Percentiles rank a stretch among this genome's conserved stretches.
phyloP scores from a whole-genome alignment of 2,888 invertebrate species.

The Doris montereyensis region DNA sequence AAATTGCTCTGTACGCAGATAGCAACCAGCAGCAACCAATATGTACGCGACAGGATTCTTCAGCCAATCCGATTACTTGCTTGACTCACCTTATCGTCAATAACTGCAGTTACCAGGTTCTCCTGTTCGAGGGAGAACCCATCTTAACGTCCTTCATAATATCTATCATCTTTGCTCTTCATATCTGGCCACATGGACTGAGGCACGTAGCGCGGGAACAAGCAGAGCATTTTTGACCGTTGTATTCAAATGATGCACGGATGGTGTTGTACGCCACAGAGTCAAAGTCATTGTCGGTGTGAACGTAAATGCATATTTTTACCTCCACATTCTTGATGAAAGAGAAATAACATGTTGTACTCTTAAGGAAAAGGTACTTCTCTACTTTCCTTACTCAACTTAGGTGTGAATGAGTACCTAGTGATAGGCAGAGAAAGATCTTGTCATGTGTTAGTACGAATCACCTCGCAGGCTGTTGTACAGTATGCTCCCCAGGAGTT shows the following conservation, averaged over 20 bases:
- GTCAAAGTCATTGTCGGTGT: slow-evolving; percentile 88
- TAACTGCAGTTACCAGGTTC: slow-evolving; percentile 94
- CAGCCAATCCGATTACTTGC: no score
- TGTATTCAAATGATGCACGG: slow-evolving; percentile 93
- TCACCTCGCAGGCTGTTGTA: no score
- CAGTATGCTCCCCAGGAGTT: no score
- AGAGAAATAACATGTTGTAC: not conserved
- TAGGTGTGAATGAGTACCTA: no score
- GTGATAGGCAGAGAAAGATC: no score
- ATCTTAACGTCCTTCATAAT: slow-evolving; percentile 84
- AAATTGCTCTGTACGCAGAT: no score
- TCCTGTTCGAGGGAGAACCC: slow-evolving; percentile 84
- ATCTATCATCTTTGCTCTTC: slow-evolving; percentile 79
- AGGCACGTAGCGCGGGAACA: slow-evolving; percentile 97
- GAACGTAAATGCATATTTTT: slow-evolving; percentile 99
- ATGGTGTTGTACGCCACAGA: slow-evolving; percentile 89
- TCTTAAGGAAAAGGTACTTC: not conserved
- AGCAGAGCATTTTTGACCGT: slow-evolving; percentile 98
- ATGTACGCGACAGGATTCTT: no score
- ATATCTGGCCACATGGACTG: slow-evolving; percentile 86
- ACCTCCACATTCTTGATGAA: slow-evolving; percentile 92
- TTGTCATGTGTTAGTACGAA: no score
- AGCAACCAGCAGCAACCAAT: no score
- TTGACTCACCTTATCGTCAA: slow-evolving; percentile 84
- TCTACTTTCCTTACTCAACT: no score